Evolutionary conservation across 2,797 vertebrate species (phyloP).

Genomic region (Masticophis lateralis): DNA sequence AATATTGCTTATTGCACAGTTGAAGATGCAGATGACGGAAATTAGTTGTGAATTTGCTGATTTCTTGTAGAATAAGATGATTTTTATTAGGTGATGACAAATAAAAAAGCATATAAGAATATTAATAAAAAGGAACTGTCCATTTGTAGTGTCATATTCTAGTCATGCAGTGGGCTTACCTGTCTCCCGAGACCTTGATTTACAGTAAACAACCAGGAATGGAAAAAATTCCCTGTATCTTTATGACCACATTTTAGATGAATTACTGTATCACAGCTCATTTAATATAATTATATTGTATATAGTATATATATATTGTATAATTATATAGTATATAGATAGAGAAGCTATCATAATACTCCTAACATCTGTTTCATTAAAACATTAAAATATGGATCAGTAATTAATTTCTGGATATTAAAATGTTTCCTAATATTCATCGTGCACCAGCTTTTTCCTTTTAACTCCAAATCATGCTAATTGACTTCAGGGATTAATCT

Average conservation of each 20-base stretch:
- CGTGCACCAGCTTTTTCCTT: neutral
- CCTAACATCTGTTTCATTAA: conserved; percentile 29
- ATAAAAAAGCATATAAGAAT: neutral
- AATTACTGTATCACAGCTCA: conserved; percentile 26
- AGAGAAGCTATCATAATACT: neutral
- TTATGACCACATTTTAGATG: neutral
- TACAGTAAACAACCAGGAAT: neutral
- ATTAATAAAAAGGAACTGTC: neutral
- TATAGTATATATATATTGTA: no score
- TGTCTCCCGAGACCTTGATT: neutral
- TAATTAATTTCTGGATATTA: conserved; percentile 41
- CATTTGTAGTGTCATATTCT: conserved; percentile 6
- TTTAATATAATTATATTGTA: conserved; percentile 41
- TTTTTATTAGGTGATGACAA: neutral
- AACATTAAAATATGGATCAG: conserved; percentile 32
- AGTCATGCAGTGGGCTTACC: conserved; percentile 2
- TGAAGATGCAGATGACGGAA: conserved; percentile 7
- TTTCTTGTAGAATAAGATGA: conserved; percentile 1
- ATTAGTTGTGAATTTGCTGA: neutral
- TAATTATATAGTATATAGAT: no score
- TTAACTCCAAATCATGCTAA: neutral
- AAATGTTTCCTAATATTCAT: conserved; percentile 17
- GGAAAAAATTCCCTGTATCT: conserved; percentile 1
- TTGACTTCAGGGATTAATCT: neutral
- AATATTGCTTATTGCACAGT: neutral